Base-by-base conservation (phyloP, 53 echinoderm and acorn worm genomes). In the Pentamera pediparva region DNA sequence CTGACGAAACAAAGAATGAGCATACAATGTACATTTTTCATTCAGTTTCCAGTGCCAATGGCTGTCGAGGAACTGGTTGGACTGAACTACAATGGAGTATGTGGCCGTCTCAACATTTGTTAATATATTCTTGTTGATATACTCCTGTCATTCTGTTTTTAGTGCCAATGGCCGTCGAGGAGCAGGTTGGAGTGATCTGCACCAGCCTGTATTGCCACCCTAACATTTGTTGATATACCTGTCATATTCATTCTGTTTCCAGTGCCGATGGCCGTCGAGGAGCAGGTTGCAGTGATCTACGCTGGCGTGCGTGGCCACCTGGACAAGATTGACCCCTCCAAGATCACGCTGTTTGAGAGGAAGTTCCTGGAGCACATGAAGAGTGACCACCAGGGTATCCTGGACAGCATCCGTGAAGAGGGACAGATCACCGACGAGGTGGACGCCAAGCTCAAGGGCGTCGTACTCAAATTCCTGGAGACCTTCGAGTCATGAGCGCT, bases 161-260 rank as follows among this genome's bases (percentile, higher is more conserved):
- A 96, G 96, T 80, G 48, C 96, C 96, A 49, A 96, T 96, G 96
- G 96, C 90, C 20, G 91, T 96, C 19, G 96, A 90, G 76, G 96
- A 96, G 69, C 96, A 96, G 72, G 96, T 96, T 26, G 91, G 15
- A 41, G 15, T 10, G 9, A 41, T 41, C 43, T 15, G 15, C 9
- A 15, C 43, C 43, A 41, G 15, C 52, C 25, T 15, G 52, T 52
- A 1, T 52, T 52, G n/a, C n/a, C n/a, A n/a, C 52, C 25, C 25
- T 15, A 20, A 52, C 52, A 52, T 52, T 8, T 52, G 25, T 11
- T 0, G 9, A 15, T 22, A 52, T 6, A 6, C 19, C 17, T 52
- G 19, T 13, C 13, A 45, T 15, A 52, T 15, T 6, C 25, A 25
- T 25, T 52, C 25, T 52, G 11, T 52, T 20, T 57, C 12, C 78